These are phyloP conservation scores for Gila orcuttii DNA, from an alignment of 2,113 vertebrate genomes.

Conservation along the genomic window DNA sequence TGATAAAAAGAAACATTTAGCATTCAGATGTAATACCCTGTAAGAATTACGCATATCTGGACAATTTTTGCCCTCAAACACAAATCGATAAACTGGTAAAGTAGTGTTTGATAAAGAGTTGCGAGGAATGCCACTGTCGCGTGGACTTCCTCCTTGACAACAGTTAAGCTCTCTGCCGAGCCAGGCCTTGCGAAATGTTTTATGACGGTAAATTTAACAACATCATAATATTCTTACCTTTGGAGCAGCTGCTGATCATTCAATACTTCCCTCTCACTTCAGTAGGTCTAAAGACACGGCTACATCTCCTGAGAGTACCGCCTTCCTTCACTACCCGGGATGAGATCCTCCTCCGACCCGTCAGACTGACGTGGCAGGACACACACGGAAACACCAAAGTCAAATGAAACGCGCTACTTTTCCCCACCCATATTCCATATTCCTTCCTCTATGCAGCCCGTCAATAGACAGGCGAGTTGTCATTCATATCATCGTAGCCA, in stretches of 20 bases:
- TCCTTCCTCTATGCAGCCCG: too few relatives aligned
- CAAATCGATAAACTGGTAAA: background rate
- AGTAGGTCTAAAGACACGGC: background rate
- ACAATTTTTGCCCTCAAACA: background rate
- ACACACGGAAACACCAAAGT: background rate
- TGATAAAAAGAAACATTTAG: background rate
- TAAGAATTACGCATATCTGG: background rate
- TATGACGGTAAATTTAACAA: background rate
- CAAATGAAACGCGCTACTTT: background rate
- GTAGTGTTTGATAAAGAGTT: background rate
- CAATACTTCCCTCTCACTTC: background rate
- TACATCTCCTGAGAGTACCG: slow-evolving; percentile 13
- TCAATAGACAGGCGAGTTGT: background rate
- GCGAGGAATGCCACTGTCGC: background rate
- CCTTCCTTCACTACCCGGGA: slow-evolving; percentile 25
- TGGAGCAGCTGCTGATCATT: background rate
- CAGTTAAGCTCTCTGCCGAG: background rate
- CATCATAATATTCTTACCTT: slow-evolving; percentile 29
- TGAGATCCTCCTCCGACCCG: slow-evolving; percentile 46
- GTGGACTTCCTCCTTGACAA: background rate
- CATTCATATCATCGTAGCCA: slow-evolving; percentile 2
- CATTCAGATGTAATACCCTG: background rate
- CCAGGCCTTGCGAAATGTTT: background rate
- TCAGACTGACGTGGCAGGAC: slow-evolving; percentile 62
- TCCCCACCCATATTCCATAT: background rate